Evolutionary conservation across 2,113 vertebrate species (phyloP), one percentile per base, ranked within the genome.

Genomic region (Bungarus multicinctus): DNA sequence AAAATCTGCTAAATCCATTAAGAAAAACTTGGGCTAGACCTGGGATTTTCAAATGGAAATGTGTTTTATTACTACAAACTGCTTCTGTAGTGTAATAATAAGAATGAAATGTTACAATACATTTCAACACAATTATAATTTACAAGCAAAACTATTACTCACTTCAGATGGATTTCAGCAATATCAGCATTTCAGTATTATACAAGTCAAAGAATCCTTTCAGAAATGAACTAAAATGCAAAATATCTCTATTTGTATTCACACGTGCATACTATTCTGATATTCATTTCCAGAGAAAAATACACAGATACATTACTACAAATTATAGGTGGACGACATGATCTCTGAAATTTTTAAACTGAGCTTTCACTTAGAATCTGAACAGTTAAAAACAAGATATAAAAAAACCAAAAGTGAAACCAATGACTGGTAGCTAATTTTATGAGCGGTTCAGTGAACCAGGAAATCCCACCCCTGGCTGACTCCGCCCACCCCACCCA

Each of bases 1-100:
- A 0, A 94, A 97, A 95, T 87, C 93, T 95, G 94, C 96, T 96
- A 97, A 98, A 96, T 64, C 92, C 93, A 97, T 97, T 97, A 97
- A 96, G 94, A 95, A 95, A 97, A 96, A 95, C 95, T 97, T 96
- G 97, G 81, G 89, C 91, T 95, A 95, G 97, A 95, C 93, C 96
- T 96, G 87, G 95, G 96, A 96, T 97, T 98, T 97, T 93, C 93
- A 97, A 97, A 95, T 85, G 94, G 87, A 94, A 43, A 96, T 94
- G 86, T 96, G 92, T 94, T 96, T 95, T 96, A 94, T 88, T 87
- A 85, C 94, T 90, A 90, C 94, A 96, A 96, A 97, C 94, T 96
- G 89, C 95, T 93, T 11, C 0, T 0, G 39, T 90, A 95, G 94
- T 94, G 85, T 92, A 92, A 87, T 86, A 94, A 94, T 87, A 96